Conservation (phyloP, 1,140 invertebrate species). For the Drosophila navojoa region DNA sequence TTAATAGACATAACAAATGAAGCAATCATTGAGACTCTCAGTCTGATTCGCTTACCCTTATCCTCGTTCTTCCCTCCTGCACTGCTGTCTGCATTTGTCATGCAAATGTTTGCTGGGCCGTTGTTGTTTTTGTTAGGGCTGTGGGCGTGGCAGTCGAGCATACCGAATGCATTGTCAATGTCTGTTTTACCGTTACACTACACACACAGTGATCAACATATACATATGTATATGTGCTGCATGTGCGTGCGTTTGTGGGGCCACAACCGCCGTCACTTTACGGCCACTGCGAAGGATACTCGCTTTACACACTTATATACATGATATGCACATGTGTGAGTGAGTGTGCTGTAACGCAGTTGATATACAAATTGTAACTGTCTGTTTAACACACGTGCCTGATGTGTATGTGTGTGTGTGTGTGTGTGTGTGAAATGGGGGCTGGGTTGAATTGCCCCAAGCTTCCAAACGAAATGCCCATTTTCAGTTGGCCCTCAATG, state of each 20-base stretch:
- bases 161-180: slow-evolving; percentile 66
- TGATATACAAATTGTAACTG: slow-evolving; percentile 78
- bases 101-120: slow-evolving; percentile 49
- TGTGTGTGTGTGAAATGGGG: background rate
- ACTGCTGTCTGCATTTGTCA: slow-evolving; percentile 47
- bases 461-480: slow-evolving; percentile 11
- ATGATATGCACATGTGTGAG: background rate
- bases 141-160: slow-evolving; percentile 19
- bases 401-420: slow-evolving; percentile 10
- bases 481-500: slow-evolving; percentile 36
- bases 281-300: slow-evolving; percentile 24
- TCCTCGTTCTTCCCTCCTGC: background rate
- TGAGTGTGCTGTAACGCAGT: slow-evolving; percentile 23
- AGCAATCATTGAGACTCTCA: slow-evolving; percentile 42
- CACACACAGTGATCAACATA: slow-evolving; percentile 61
- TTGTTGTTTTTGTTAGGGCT: slow-evolving; percentile 16
- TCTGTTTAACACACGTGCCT: slow-evolving; percentile 60
- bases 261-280: slow-evolving; percentile 34
- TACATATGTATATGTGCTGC: slow-evolving; percentile 1
- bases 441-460: background rate
- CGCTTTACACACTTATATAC: slow-evolving; percentile 22
- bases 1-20: slow-evolving; percentile 20
- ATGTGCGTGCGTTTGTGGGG: background rate
- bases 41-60: slow-evolving; percentile 13
- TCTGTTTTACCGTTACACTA: slow-evolving; percentile 53